phyloP scores from a whole-genome alignment of 2,113 vertebrate genomes.

The Alligator sinensis region DNA sequence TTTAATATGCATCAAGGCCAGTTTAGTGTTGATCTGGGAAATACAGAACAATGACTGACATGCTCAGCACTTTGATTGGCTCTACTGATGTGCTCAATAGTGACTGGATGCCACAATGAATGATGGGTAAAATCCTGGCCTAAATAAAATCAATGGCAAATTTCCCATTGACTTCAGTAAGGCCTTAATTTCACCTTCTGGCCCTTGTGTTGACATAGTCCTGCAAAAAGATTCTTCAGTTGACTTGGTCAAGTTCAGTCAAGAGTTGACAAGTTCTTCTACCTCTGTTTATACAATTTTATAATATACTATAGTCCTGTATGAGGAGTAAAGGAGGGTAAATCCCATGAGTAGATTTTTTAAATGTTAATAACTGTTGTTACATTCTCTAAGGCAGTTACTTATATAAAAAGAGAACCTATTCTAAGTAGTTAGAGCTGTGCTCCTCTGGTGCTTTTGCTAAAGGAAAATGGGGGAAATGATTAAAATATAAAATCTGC shows the following conservation, averaged over 20 bases:
- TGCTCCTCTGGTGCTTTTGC: background rate
- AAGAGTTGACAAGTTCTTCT: background rate
- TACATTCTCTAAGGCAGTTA: background rate
- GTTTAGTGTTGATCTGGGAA: background rate
- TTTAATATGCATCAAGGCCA: background rate
- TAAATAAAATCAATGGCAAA: background rate
- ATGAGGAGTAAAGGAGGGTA: background rate
- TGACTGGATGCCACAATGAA: background rate
- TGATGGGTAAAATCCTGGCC: background rate
- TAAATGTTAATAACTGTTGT: background rate
- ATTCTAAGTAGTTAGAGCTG: background rate
- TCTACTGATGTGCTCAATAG: background rate
- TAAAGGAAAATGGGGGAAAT: background rate
- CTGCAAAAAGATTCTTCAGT: background rate
- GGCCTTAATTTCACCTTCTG: background rate
- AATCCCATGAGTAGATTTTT: background rate
- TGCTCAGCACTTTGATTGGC: background rate
- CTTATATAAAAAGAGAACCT: background rate
- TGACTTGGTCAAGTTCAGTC: background rate
- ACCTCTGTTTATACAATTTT: background rate
- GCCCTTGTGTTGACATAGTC: background rate
- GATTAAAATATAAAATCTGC: conserved; percentile 48
- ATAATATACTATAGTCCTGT: background rate
- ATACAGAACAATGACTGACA: background rate
- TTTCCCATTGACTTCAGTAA: background rate